Evolutionary conservation across 2,888 invertebrate genomes (phyloP), one percentile per base, ranked within the genome.

Genomic region (Caenorhabditis doughertyi): DNA sequence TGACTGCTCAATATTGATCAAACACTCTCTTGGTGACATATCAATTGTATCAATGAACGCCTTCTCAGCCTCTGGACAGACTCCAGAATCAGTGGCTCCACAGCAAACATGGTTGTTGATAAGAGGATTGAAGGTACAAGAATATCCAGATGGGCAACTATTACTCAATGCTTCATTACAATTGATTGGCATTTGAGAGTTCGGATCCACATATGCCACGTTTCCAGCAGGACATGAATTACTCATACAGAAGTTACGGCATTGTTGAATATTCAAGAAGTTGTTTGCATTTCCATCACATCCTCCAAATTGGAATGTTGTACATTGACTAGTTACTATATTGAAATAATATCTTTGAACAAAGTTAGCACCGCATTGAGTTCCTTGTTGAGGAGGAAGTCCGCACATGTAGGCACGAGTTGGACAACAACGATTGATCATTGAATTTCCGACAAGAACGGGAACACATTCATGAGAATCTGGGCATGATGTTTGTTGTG

Each of bases 221-320:
- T 89, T 89, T 39, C 89, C 89, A 53, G 86, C 85, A 5, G 83
- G 77, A 47, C 88, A 88, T 0, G 87, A 60, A 47, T 86, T 86
- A 32, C 85, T 85, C 84, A 85, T 85, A 58, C 86, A 86, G 79
- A 85, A 89, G 64, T 88, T 87, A 7, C 85, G 64, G 74, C 89
- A 89, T 44, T 89, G 89, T 42, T 87, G 85, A 18, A 87, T 56
- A 9, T 87, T 87, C n/a, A 85, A 76, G 70, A 89, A 89, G 58
- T 89, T 89, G 82, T 90, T 90, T 18, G 84, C 79, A 53, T 88
- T 90, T 11, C 87, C 89, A 47, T 89, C 87, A 70, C 89, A 89
- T 21, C 89, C 90, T 60, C 89, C 88, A 64, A 85, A 90, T 49
- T 83, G 85, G 81, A 90, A 90, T 4, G 86, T 73, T 16, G 88